phyloP scores from a whole-genome alignment of 2,797 vertebrate genomes.

The Nannoperca obscura region DNA sequence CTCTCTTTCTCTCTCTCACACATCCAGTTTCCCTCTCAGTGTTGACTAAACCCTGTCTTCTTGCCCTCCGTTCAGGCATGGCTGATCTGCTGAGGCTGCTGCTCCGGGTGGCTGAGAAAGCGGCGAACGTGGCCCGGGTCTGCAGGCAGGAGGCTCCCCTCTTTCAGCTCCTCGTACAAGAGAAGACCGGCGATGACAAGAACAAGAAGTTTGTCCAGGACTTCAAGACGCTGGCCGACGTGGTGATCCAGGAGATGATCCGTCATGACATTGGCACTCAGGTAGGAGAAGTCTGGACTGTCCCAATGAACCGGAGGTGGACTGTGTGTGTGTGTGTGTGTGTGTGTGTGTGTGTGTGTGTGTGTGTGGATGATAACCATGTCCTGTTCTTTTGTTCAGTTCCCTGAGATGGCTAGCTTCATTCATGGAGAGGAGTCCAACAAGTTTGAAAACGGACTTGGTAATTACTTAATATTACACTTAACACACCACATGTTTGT shows the following conservation, averaged over 20 bases:
- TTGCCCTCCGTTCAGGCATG: constrained; percentile 72
- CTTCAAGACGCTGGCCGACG: constrained; percentile 89
- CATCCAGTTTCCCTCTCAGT: constrained; percentile 33
- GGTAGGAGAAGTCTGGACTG: constrained; percentile 59
- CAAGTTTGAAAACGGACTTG: constrained; percentile 89
- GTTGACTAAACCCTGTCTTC: constrained; percentile 8
- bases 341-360: background rate
- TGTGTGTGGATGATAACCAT: constrained; percentile 8
- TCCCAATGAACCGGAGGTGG: background rate
- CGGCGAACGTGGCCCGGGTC: constrained; percentile 86
- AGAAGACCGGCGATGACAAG: constrained; percentile 88
- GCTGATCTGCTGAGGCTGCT: constrained; percentile 84
- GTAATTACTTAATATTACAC: constrained; percentile 66
- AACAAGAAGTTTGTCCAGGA: constrained; percentile 90
- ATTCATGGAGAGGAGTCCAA: constrained; percentile 89
- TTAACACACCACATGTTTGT: background rate
- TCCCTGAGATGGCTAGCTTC: constrained; percentile 85
- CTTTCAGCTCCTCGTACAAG: constrained; percentile 88
- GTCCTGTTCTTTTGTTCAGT: constrained; percentile 67
- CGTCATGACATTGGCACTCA: constrained; percentile 84
- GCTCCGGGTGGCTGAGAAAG: constrained; percentile 86
- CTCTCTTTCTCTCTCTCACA: constrained; percentile 4
- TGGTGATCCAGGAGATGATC: constrained; percentile 90
- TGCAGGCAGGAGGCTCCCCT: constrained; percentile 86
- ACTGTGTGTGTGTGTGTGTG: background rate